Conservation (phyloP, 2,113 vertebrate species). For the Lycaon pictus region DNA sequence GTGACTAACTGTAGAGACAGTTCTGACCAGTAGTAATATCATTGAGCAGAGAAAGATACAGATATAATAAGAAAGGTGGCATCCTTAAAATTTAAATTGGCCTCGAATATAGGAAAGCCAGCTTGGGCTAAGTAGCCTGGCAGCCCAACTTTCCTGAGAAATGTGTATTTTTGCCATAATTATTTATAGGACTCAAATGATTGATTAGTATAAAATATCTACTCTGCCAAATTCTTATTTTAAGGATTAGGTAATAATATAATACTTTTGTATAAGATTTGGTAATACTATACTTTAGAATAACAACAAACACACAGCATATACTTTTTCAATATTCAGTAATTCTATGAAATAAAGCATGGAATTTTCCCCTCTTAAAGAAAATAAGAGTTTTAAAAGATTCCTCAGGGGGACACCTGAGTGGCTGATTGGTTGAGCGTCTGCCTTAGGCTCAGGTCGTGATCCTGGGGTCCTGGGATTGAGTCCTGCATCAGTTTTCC, state of each 20-base stretch:
- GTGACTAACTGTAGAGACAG: not conserved
- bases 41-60: not conserved
- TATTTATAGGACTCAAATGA: conserved; percentile 13
- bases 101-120: not conserved
- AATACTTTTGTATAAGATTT: not conserved
- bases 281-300: not conserved
- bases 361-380: not conserved
- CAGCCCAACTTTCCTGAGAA: not conserved
- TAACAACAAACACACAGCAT: not conserved
- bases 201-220: not conserved
- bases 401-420: too few relatives aligned
- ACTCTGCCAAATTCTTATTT: not conserved
- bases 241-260: not conserved
- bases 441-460: too few relatives aligned
- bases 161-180: not conserved
- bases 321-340: not conserved
- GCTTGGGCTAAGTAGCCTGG: not conserved
- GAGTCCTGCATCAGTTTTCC: too few relatives aligned
- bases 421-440: too few relatives aligned
- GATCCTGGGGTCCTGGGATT: too few relatives aligned
- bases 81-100: not conserved
- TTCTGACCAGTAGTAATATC: not conserved
- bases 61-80: not conserved
- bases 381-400: not conserved
- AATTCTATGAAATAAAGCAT: not conserved